A percentile compares a stretch with the other conserved stretches of the same genome.
Evolutionary conservation across 2,113 vertebrate genomes (phyloP).

Genomic region (Leptodactylus fuscus): DNA sequence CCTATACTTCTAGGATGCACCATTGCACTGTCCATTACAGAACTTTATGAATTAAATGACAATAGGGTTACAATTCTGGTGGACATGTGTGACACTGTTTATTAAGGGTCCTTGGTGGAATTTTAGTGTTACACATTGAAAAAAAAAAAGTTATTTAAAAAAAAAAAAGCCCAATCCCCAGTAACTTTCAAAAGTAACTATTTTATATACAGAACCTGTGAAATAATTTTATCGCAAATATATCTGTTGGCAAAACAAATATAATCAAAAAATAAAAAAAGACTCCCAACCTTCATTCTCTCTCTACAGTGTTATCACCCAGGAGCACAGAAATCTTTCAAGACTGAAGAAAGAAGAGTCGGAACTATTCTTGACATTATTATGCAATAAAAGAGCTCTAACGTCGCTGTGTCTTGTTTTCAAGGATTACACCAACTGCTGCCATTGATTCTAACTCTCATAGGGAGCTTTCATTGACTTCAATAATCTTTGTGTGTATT

Average conservation of each 20-base stretch:
- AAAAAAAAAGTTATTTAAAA: too few relatives aligned
- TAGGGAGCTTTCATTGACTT: not conserved
- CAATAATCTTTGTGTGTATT: conserved; percentile 33
- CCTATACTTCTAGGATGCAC: too few relatives aligned
- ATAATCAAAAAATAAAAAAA: not conserved
- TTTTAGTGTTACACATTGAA: not conserved
- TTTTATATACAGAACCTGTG: not conserved
- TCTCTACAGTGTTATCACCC: conserved; percentile 5
- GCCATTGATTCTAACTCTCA: conserved; percentile 9
- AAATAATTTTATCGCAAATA: not conserved
- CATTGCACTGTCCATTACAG: too few relatives aligned
- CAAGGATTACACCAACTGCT: conserved; percentile 37
- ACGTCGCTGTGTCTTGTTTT: conserved; percentile 15
- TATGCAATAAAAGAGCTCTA: conserved; percentile 6
- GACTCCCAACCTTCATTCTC: not conserved
- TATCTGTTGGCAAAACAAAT: not conserved
- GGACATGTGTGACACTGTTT: too few relatives aligned
- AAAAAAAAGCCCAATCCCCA: too few relatives aligned
- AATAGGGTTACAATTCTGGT: too few relatives aligned
- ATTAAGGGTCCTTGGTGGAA: too few relatives aligned
- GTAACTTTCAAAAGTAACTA: not conserved
- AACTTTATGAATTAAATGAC: too few relatives aligned
- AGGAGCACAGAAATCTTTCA: conserved; percentile 29
- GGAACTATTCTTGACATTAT: not conserved
- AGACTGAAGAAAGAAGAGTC: not conserved